Percentiles rank a stretch among this genome's conserved stretches.
These are phyloP conservation scores for Oncopeltus fasciatus DNA, from an alignment of 1,140 invertebrate genomes.

Conservation along the genomic window DNA sequence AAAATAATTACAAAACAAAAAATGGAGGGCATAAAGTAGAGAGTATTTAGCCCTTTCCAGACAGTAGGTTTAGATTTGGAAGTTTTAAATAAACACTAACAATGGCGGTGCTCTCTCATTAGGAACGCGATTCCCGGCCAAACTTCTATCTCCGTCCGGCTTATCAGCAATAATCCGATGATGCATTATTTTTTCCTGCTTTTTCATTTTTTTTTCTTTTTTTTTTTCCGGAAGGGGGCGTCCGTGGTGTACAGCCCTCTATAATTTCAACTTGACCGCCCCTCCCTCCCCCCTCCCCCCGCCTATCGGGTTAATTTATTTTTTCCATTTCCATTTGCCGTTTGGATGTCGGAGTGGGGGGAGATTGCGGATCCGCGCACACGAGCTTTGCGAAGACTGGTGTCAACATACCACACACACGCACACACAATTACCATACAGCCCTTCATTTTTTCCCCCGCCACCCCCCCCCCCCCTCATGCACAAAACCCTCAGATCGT, in stretches of 20 bases:
- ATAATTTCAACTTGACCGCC: slow-evolving; percentile 12
- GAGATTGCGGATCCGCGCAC: slow-evolving; percentile 8
- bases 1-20: no score
- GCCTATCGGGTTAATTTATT: slow-evolving; percentile 12
- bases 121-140: neutral
- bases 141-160: slow-evolving; percentile 2
- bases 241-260: neutral
- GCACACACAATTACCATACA: no score
- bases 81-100: slow-evolving; percentile 8
- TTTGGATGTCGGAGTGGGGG: neutral
- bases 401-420: no score
- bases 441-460: no score
- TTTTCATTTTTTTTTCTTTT: no score
- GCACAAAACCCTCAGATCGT: no score
- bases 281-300: neutral
- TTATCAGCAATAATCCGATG: slow-evolving; percentile 12
- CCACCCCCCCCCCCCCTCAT: no score
- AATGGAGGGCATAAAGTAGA: no score
- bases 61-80: neutral
- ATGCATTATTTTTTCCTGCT: slow-evolving; percentile 14
- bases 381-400: no score
- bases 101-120: neutral
- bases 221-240: neutral
- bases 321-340: slow-evolving; percentile 12
- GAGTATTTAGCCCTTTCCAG: no score